Evolutionary conservation across 2,113 vertebrate genomes (phyloP).

Genomic region (Strix aluco): DNA sequence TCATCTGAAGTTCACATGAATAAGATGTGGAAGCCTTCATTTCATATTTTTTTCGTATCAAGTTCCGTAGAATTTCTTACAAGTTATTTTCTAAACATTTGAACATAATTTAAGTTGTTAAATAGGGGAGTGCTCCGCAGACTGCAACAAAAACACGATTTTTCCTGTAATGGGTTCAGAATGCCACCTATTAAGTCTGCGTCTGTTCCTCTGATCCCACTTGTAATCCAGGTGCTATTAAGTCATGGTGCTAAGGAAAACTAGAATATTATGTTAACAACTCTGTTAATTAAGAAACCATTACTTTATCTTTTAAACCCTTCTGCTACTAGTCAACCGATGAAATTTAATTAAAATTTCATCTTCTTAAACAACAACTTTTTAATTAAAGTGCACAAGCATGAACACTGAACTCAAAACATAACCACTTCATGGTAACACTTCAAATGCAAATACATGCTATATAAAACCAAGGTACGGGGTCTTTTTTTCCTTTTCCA

Average conservation of each 20-base stretch:
- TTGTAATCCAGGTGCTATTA: not conserved
- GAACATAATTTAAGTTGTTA: not conserved
- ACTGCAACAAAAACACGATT: not conserved
- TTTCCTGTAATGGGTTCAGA: not conserved
- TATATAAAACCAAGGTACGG: not conserved
- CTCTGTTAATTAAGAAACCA: not conserved
- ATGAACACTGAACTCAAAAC: not conserved
- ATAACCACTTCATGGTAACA: not conserved
- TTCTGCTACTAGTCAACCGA: not conserved
- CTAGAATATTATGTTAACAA: not conserved
- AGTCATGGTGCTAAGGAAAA: slow-evolving; percentile 1
- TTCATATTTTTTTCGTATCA: not conserved
- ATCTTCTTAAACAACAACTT: not conserved
- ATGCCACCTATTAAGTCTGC: not conserved
- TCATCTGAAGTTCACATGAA: not conserved
- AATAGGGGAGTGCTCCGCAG: not conserved
- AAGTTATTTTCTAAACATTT: not conserved
- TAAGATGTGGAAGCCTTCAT: not conserved
- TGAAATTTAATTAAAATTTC: slow-evolving; percentile 6
- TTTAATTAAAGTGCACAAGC: not conserved
- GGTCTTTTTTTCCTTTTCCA: not conserved
- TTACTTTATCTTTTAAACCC: not conserved
- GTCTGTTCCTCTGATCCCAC: not conserved
- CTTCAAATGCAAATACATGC: not conserved
- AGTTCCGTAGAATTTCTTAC: not conserved